Base-by-base conservation (phyloP, 2,888 invertebrate species). In the Fabriciana adippe region DNA sequence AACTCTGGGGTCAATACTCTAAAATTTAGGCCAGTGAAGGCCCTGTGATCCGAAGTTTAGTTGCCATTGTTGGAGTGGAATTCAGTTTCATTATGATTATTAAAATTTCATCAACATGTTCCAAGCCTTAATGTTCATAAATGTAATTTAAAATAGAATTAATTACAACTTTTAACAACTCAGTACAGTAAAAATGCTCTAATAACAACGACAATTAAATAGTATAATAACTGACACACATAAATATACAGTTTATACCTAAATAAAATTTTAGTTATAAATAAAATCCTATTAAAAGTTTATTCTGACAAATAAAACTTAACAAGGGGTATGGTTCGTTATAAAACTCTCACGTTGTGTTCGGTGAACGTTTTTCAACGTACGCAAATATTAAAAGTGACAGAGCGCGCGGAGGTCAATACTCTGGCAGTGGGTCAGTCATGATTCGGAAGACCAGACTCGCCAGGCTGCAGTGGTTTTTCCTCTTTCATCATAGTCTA, bases 361-460 rank as follows among this genome's bases (percentile, higher is more conserved):
- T 50, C 67, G 56, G 21, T 47, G 60, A 67, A 68, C 69, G 72
- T 70, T 66, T 70, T 51, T 62, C 50, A 65, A 64, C 68, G 62
- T 71, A 66, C 61, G 71, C 71, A 71, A 69, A 73, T 75, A 74
- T 72, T 71, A 75, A 76, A 72, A 76, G 70, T 74, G 75, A 75
- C 74, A 71, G 75, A 76, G 74, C 73, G 75, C 74, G 71, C 71
- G 74, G 78, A 69, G 80, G 80, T 80, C 79, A 80, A 79, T 74
- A 88, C 81, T 84, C 90, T 73, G 83, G 73, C 82, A 89, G 88
- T 89, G 79, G 89, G 88, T 89, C 89, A 88, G 79, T 79, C 78
- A 79, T 80, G 80, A 80, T 59, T 70, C 72, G 74, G 75, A 74
- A 75, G 75, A 76, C 73, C 72, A 71, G 76, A 75, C 71, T 68